phyloP scores from a whole-genome alignment of 2,797 vertebrate species.

The Heliangelus exortis region DNA sequence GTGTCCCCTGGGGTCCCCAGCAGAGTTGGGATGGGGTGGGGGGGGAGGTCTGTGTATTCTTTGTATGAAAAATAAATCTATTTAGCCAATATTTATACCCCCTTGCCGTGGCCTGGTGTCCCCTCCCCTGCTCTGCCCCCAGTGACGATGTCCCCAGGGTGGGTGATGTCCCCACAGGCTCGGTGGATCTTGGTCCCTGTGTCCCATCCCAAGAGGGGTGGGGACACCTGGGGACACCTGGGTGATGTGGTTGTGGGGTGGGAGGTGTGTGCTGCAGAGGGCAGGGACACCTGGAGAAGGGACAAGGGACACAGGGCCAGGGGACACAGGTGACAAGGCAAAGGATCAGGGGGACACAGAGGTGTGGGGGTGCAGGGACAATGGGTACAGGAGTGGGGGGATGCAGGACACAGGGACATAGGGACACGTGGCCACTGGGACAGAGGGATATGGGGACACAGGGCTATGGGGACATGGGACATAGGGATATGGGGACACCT shows the following conservation, averaged over 20 bases:
- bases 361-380: too few species aligned
- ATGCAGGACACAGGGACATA: neutral
- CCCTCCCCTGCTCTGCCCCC: neutral
- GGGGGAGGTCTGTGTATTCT: slow-evolving; percentile 56
- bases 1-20: accelerated
- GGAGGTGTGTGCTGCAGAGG: neutral
- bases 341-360: neutral
- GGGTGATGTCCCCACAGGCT: neutral
- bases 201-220: neutral
- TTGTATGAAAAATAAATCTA: slow-evolving; percentile 78
- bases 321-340: neutral
- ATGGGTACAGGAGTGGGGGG: neutral
- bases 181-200: too few species aligned
- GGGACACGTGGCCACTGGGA: neutral
- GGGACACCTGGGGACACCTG: neutral
- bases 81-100: slow-evolving; percentile 75
- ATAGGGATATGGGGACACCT: neutral
- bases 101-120: neutral
- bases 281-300: neutral
- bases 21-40: too few species aligned
- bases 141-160: neutral
- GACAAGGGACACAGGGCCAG: neutral
- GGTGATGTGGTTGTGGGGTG: too few species aligned
- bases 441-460: neutral
- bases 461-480: too few species aligned